A percentile compares a stretch with the other conserved stretches of the same genome.
phyloP scores from a whole-genome alignment of 2,888 invertebrate species.

The Rotaria socialis region DNA sequence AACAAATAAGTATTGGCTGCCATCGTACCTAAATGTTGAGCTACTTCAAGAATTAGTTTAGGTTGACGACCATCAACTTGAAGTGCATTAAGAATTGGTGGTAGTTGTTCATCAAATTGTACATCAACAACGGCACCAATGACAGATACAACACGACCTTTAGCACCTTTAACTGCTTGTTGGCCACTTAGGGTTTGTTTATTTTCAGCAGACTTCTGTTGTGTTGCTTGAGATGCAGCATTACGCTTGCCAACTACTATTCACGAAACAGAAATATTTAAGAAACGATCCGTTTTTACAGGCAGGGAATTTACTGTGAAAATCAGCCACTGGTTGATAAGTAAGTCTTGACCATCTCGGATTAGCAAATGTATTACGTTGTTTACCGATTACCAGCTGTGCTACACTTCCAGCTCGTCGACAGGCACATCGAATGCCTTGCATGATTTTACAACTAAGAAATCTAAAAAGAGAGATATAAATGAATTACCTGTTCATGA shows the following conservation, averaged over 20 bases:
- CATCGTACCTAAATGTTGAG: conserved; percentile 76
- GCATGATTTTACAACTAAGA: conserved; percentile 1
- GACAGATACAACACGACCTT: conserved; percentile 78
- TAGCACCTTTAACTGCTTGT: conserved; percentile 1
- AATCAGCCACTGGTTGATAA: background rate
- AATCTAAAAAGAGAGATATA: background rate
- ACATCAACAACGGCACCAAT: conserved; percentile 96
- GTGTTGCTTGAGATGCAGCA: conserved; percentile 13
- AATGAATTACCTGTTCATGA: background rate
- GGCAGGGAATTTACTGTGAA: background rate
- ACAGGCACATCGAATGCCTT: conserved; percentile 17
- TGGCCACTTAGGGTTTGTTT: background rate
- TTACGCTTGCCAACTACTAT: conserved; percentile 6
- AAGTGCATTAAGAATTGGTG: conserved; percentile 86
- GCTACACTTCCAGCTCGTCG: conserved; percentile 3
- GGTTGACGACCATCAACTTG: conserved; percentile 80
- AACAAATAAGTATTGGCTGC: too few species aligned
- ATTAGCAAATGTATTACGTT: background rate
- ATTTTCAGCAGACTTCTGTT: background rate
- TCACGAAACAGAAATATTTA: background rate
- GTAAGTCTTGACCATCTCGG: background rate
- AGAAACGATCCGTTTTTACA: background rate
- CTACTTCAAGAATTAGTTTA: conserved; percentile 79
- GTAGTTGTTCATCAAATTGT: conserved; percentile 81
- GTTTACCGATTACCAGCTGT: background rate